Percentiles rank a stretch among this genome's conserved stretches.
Conservation (phyloP, 2,888 invertebrate species). For the Hemithea aestivaria region DNA sequence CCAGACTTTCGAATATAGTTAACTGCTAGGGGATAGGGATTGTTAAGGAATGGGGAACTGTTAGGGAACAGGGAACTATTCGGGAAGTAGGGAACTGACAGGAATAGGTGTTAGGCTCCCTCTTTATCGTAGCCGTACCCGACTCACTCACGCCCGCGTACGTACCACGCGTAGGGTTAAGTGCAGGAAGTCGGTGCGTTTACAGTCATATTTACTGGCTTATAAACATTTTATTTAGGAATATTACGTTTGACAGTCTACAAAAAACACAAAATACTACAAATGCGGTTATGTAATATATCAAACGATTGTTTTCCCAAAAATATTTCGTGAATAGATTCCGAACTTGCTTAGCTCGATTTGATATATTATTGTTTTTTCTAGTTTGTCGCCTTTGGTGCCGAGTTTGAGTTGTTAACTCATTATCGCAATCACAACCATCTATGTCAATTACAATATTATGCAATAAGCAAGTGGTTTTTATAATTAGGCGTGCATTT, state of each 20-base stretch:
- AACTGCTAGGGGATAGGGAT: too few species aligned
- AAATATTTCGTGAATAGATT: conserved; percentile 26
- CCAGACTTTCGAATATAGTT: too few species aligned
- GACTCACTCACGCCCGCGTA: too few species aligned
- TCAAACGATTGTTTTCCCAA: conserved; percentile 27
- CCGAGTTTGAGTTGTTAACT: conserved; percentile 19
- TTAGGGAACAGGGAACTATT: too few species aligned
- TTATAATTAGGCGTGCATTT: conserved; percentile 22
- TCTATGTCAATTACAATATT: conserved; percentile 30
- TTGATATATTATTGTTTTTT: conserved; percentile 28
- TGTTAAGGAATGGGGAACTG: too few species aligned
- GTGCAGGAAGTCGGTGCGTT: too few species aligned
- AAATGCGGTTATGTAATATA: conserved; percentile 19
- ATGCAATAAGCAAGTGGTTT: conserved; percentile 28
- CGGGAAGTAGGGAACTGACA: too few species aligned
- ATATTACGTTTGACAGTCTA: too few species aligned
- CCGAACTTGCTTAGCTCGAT: conserved; percentile 27
- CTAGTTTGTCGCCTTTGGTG: conserved; percentile 27
- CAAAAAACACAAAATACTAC: conserved; percentile 20
- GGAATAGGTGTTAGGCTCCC: too few species aligned
- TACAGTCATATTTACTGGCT: too few species aligned
- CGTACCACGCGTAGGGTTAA: too few species aligned
- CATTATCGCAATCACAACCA: conserved; percentile 22
- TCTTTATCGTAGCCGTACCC: too few species aligned
- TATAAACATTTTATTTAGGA: conserved; percentile 24